phyloP scores from a whole-genome alignment of 2,888 invertebrate species.

The Steromphala cineraria region DNA sequence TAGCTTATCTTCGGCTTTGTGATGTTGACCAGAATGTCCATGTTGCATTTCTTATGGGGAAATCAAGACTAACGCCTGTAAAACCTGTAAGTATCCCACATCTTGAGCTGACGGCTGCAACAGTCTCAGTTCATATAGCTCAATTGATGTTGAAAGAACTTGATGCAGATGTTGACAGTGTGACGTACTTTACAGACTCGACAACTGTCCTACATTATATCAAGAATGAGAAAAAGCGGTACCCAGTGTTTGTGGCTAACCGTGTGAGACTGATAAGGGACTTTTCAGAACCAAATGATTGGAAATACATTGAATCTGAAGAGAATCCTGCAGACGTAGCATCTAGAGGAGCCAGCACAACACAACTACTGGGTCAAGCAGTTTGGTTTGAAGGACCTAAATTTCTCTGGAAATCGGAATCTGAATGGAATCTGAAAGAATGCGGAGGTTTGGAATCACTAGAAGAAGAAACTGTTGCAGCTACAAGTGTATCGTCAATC shows the following conservation, averaged over 20 bases:
- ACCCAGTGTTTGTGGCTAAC: constrained; percentile 37
- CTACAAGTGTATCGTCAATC: too few relatives aligned
- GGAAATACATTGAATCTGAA: constrained; percentile 32
- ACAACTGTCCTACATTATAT: background rate
- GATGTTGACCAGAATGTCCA: background rate
- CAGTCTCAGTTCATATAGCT: constrained; percentile 20
- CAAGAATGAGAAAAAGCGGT: background rate
- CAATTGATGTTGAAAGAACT: background rate
- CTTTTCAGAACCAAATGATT: constrained; percentile 20
- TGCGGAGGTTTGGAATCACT: too few relatives aligned
- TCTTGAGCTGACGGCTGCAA: constrained; percentile 36
- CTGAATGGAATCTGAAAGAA: background rate
- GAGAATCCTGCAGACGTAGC: constrained; percentile 40
- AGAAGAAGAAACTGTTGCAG: too few relatives aligned
- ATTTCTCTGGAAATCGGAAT: constrained; percentile 21
- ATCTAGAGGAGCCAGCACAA: constrained; percentile 30
- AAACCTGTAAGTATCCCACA: constrained; percentile 36
- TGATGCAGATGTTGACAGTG: background rate
- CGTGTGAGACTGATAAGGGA: constrained; percentile 32
- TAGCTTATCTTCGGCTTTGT: background rate
- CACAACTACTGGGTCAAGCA: background rate
- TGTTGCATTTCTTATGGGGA: constrained; percentile 25
- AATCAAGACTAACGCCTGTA: constrained; percentile 30
- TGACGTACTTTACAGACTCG: background rate
- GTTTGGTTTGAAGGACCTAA: constrained; percentile 35